phyloP scores from a whole-genome alignment of 2,888 invertebrate species.

The Euzophera pinguis region DNA sequence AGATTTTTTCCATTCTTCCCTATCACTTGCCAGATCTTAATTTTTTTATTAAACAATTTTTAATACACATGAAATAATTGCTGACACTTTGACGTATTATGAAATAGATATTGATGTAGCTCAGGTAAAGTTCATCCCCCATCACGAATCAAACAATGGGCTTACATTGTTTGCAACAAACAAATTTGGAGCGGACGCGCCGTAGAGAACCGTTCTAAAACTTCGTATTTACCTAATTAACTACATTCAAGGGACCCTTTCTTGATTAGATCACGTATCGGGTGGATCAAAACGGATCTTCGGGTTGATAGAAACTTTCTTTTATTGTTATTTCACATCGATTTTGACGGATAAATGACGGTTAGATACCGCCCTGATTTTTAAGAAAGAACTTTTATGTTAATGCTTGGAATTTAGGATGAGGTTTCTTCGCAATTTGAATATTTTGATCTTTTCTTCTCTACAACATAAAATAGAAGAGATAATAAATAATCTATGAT shows the following conservation, averaged over 20 bases:
- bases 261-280: slow-evolving; percentile 71
- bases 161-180: slow-evolving; percentile 46
- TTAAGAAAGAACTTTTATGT: neutral
- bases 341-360: slow-evolving; percentile 38
- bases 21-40: too few species aligned
- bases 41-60: too few species aligned
- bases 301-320: slow-evolving; percentile 60
- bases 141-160: slow-evolving; percentile 23
- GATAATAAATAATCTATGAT: too few species aligned
- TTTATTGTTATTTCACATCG: slow-evolving; percentile 55
- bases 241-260: slow-evolving; percentile 60
- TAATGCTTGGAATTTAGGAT: neutral
- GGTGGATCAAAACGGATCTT: slow-evolving; percentile 58
- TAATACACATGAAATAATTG: too few species aligned
- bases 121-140: neutral
- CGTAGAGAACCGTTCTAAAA: slow-evolving; percentile 38
- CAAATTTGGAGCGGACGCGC: slow-evolving; percentile 38
- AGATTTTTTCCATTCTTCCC: too few species aligned
- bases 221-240: slow-evolving; percentile 71
- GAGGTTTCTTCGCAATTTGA: too few species aligned
- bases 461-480: too few species aligned
- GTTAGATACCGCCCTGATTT: slow-evolving; percentile 27
- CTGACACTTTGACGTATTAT: too few species aligned
- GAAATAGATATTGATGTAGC: too few species aligned
- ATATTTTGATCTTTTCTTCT: too few species aligned